A percentile compares a stretch with the other conserved stretches of the same genome.
Evolutionary conservation across 2,113 vertebrate genomes (phyloP).

Genomic region (Thunnus thynnus): DNA sequence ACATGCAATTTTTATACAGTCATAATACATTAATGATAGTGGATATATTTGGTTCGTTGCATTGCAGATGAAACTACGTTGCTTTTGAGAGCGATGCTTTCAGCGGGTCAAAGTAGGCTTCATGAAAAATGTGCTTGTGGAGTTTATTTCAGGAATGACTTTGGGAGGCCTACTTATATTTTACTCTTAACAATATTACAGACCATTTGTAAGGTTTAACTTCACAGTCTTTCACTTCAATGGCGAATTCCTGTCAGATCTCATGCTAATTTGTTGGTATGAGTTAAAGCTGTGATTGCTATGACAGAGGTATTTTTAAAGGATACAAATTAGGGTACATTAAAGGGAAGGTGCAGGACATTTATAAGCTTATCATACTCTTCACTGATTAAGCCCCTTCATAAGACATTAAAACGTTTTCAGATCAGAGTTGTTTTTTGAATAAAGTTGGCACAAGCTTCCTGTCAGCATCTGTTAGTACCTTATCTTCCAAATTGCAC

Average conservation of each 20-base stretch:
- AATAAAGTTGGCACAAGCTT: conserved; percentile 33
- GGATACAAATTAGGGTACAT: conserved; percentile 58
- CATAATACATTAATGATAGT: conserved; percentile 20
- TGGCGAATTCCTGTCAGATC: conserved; percentile 42
- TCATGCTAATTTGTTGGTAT: conserved; percentile 60
- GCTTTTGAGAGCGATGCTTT: neutral
- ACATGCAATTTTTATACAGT: conserved; percentile 23
- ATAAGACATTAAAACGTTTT: conserved; percentile 54
- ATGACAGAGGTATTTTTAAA: conserved; percentile 50
- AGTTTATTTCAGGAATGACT: conserved; percentile 13
- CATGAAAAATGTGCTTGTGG: neutral
- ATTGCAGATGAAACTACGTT: conserved; percentile 2
- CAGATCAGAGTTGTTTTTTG: conserved; percentile 45
- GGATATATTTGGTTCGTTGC: conserved; percentile 12
- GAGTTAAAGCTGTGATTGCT: conserved; percentile 58
- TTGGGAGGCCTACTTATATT: neutral
- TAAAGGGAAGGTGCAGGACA: conserved; percentile 50
- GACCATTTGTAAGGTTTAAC: conserved; percentile 41
- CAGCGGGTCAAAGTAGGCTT: neutral
- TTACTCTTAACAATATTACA: conserved; percentile 12
- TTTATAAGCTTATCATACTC: conserved; percentile 51
- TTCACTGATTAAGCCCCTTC: conserved; percentile 48
- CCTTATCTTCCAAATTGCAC: conserved; percentile 17
- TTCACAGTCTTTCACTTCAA: conserved; percentile 38
- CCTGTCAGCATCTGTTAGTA: conserved; percentile 38